A percentile compares a stretch with the other conserved stretches of the same genome.
Conservation (phyloP, 2,113 vertebrate genomes). For the Oncorhynchus tshawytscha region DNA sequence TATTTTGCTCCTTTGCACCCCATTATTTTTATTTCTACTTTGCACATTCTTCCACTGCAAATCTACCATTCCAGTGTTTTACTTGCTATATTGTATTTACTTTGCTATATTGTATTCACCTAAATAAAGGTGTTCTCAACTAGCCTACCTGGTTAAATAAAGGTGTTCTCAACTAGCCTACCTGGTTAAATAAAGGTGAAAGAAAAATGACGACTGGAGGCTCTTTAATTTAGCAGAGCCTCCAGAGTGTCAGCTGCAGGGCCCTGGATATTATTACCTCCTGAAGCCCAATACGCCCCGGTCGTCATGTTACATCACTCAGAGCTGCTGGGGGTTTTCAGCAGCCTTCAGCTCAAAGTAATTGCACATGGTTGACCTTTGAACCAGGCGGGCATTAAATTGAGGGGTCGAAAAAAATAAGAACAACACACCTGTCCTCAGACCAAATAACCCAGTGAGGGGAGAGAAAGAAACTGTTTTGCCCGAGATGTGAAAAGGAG, state of each 20-base stretch:
- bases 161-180: no score
- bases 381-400: conserved; percentile 34
- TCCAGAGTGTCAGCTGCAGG: conserved; percentile 46
- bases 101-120: no score
- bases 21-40: no score
- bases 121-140: no score
- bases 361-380: conserved; percentile 52
- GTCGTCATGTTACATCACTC: conserved; percentile 52
- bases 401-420: conserved; percentile 40
- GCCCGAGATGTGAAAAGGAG: background rate
- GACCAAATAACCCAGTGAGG: conserved; percentile 30
- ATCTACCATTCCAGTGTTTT: no score
- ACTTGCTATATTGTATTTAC: no score
- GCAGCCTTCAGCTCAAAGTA: conserved; percentile 53
- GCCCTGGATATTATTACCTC: conserved; percentile 55
- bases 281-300: conserved; percentile 54
- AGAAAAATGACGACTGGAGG: background rate
- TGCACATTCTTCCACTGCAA: no score
- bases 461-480: conserved; percentile 3
- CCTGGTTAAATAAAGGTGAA: no score
- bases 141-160: no score
- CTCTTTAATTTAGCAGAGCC: conserved; percentile 24
- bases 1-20: no score
- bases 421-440: conserved; percentile 44
- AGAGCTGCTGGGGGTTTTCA: conserved; percentile 42